Conservation (phyloP, 2,888 invertebrate species). For the Bimastos eiseni region DNA sequence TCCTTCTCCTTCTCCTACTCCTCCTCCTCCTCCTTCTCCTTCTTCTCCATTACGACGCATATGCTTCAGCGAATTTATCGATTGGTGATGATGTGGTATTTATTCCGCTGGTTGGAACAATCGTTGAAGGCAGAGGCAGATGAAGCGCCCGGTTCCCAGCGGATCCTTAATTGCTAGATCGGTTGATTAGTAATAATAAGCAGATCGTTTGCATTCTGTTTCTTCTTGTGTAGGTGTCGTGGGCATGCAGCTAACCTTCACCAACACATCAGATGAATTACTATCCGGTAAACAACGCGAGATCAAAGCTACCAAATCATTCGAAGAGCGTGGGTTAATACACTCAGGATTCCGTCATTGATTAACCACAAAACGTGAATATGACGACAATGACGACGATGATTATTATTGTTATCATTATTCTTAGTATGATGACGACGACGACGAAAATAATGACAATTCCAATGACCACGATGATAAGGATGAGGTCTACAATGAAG, state of each 20-base stretch:
- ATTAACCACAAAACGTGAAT: neutral
- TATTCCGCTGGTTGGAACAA: neutral
- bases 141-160: neutral
- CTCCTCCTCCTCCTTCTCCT: neutral
- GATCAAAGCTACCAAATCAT: neutral
- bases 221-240: neutral
- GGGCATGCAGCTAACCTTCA: neutral
- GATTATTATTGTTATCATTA: too few species aligned
- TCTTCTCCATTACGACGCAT: neutral
- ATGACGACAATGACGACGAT: too few species aligned
- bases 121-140: neutral
- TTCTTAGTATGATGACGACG: too few species aligned
- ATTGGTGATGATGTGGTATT: neutral
- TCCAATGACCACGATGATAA: neutral
- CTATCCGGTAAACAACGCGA: neutral
- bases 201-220: neutral
- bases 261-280: neutral
- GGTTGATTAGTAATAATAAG: neutral
- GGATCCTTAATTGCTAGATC: neutral
- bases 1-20: constrained; percentile 8
- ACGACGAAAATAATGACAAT: too few species aligned
- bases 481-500: neutral
- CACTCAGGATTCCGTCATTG: neutral
- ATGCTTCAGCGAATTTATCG: neutral
- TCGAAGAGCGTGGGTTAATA: neutral